These are phyloP conservation scores for Planococcus citri DNA, from an alignment of 1,140 invertebrate genomes.

Conservation along the genomic window DNA sequence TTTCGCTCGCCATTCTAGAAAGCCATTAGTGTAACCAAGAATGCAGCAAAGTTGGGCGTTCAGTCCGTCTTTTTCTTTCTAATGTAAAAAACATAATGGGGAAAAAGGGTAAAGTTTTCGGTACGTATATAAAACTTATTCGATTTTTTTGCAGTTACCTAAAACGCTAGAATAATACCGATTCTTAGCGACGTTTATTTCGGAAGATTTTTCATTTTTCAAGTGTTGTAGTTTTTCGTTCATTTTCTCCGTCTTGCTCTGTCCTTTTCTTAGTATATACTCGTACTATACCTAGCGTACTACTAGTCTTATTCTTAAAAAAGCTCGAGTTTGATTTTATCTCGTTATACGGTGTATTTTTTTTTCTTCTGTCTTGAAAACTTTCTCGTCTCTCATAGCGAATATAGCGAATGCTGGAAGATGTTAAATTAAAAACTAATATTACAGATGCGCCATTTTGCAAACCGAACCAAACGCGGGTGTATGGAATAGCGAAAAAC, in stretches of 20 bases:
- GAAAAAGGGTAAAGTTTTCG: not conserved
- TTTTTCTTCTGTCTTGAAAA: not conserved
- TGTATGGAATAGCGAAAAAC: slow-evolving; percentile 64
- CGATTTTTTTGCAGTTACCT: slow-evolving; percentile 3
- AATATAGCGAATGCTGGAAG: too few relatives aligned
- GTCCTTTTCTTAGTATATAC: too few relatives aligned
- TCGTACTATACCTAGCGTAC: too few relatives aligned
- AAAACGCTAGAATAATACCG: not conserved
- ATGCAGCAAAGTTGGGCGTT: not conserved
- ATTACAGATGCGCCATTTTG: slow-evolving; percentile 55
- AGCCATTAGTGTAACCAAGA: not conserved
- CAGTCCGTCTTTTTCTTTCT: not conserved
- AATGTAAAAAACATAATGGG: not conserved
- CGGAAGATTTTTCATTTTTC: not conserved
- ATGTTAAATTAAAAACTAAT: not conserved
- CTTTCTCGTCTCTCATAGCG: not conserved
- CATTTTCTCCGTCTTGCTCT: too few relatives aligned
- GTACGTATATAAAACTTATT: not conserved
- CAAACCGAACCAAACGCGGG: slow-evolving; percentile 46
- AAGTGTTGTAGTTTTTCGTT: too few relatives aligned
- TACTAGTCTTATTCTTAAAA: too few relatives aligned
- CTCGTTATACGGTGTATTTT: too few relatives aligned
- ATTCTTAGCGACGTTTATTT: not conserved
- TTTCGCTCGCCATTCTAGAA: not conserved
- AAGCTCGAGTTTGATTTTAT: too few relatives aligned